These are phyloP conservation scores for Dromiciops gliroides DNA, from an alignment of 2,113 vertebrate species.

Conservation along the genomic window DNA sequence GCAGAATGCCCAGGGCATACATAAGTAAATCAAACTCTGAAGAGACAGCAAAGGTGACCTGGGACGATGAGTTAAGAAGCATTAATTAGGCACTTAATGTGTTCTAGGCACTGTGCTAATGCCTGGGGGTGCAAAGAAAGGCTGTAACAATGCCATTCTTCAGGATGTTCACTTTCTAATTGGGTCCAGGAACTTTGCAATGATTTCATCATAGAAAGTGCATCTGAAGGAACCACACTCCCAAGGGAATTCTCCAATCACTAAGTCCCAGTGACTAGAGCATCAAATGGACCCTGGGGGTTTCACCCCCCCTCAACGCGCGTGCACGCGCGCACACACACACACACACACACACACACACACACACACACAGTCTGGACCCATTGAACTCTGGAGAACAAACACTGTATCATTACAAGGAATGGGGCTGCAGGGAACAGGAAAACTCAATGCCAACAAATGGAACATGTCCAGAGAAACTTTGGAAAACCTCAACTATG, in stretches of 20 bases:
- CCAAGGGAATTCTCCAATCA: fast-evolving
- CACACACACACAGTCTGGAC: not conserved
- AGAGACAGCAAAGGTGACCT: not conserved
- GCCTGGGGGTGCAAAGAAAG: not conserved
- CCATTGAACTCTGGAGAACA: not conserved
- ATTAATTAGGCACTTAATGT: not conserved
- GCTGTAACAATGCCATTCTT: not conserved
- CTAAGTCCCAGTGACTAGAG: not conserved
- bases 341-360: fast-evolving
- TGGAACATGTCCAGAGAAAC: not conserved
- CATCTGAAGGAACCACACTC: not conserved
- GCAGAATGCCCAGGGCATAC: not conserved
- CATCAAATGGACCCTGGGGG: fast-evolving
- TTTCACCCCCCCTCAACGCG: not conserved
- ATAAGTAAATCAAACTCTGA: not conserved
- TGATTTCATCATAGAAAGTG: not conserved
- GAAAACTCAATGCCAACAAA: not conserved
- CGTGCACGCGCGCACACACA: no score
- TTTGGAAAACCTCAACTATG: not conserved
- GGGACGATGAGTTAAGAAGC: not conserved
- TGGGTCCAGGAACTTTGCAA: not conserved
- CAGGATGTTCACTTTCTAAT: not conserved
- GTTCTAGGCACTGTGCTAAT: not conserved
- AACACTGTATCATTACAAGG: not conserved
- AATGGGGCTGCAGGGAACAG: not conserved